Base-by-base conservation (phyloP, 2,797 vertebrate species). In the Eulemur coronatus region DNA sequence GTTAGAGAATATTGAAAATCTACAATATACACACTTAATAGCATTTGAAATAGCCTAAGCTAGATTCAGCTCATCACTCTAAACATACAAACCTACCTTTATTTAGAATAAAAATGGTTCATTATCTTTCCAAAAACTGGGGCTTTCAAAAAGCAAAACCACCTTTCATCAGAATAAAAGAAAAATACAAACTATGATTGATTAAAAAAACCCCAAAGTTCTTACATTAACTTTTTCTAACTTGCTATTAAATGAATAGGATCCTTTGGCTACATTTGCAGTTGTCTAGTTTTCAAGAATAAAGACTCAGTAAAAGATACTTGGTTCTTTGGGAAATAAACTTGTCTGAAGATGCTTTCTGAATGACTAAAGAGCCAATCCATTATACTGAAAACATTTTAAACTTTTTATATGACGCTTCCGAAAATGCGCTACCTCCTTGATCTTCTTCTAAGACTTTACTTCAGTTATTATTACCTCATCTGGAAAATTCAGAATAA, bases 121-220 rank as follows among this genome's bases (percentile, higher is more conserved):
- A 43, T 26, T 55, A 61, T 48, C 52, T 80, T 92, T 46, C 13
- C 30, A 43, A 84, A 95, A 89, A 35, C 33, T 63, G 38, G 88
- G n/a, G 12, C 78, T 93, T 97, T 96, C 78, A 85, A 92, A 95
- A 95, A 72, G 33, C 8, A 92, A 95, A 95, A 55, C 26, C 26
- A 85, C 2, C 18, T 89, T 80, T 84, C 84, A 76, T 59, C 41
- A 86, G 28, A 18, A 87, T 92, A 97, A 96, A 91, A 96, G 41
- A 89, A 86, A 95, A 89, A 76, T 48, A 94, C 7, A 78, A 85
- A 70, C 11, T 85, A 61, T 41, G 14, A 50, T 38, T 89, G 50
- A 65, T 75, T 52, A 18, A 63, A 91, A 78, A 89, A 89, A 28
- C 6, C 18, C 76, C 91, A 12, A 76, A 55, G 24, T 73, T 94